Evolutionary conservation across 2,113 vertebrate species (phyloP), one percentile per base, ranked within the genome.

Genomic region (Conger conger): DNA sequence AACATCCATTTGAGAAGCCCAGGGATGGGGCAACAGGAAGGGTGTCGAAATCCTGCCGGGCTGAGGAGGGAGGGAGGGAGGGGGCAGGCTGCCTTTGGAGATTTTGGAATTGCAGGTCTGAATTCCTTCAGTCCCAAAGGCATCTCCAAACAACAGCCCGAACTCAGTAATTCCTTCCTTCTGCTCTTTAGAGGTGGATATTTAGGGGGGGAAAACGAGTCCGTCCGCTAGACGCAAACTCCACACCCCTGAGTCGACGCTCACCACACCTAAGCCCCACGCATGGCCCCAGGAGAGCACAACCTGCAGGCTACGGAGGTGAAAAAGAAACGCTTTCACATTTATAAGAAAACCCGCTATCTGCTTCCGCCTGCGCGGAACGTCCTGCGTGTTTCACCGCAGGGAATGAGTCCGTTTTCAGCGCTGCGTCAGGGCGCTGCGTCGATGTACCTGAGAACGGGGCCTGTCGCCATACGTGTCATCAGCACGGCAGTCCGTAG

Each of bases 131-230:
- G n/a, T 73, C 76, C 76, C 9, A 17, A 38, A 36, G 76, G 76
- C 76, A 20, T 1, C 36, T 9, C 1, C 18, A 78, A 38, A 78
- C 3, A 78, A 3, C 35, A 3, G 4, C 76, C 38, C 36, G 38
- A 78, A 38, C 76, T 78, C 37, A 38, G 36, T 38, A 36, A 78
- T 78, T 78, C 76, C 76, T 78, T 78, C 76, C 76, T 18, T 15
- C 35, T 38, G 18, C 76, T 63, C 45, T 13, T 13, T 13, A 50
- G 36, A 38, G 68, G 76, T 36, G 76, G 35, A 38, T 78, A 38
- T 78, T 76, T 76, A 13, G 60, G 63, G 73, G 73, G 36, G 76
- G 76, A 1, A 23, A 38, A 78, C 76, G 36, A 30, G 76, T 78
- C 37, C 16, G 76, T 78, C 76, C 76, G 38, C 76, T 78, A 38